These are phyloP conservation scores for Drepana falcataria DNA, from an alignment of 2,888 invertebrate genomes.

Conservation along the genomic window DNA sequence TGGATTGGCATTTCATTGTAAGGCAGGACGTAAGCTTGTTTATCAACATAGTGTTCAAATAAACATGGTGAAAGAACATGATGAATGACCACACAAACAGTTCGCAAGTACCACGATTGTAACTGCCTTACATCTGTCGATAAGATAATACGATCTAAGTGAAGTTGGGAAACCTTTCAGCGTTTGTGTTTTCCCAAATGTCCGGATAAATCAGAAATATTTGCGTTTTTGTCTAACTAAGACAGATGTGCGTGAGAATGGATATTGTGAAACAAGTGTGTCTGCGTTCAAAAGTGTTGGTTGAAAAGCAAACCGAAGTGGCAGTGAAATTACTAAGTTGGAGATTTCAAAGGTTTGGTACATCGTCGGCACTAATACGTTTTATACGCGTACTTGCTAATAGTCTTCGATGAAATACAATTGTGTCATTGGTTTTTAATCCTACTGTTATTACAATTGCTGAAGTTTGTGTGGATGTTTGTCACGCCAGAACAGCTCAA, in stretches of 20 bases:
- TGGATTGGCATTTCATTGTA: too few relatives aligned
- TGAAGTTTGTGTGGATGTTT: too few relatives aligned
- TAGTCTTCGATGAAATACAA: too few relatives aligned
- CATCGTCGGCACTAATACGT: too few relatives aligned
- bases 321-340: not conserved
- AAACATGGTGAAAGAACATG: not conserved
- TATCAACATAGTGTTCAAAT: not conserved
- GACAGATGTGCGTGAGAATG: not conserved
- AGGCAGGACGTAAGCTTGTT: too few relatives aligned
- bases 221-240: not conserved
- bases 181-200: not conserved
- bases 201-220: slow-evolving; percentile 1
- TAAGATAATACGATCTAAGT: slow-evolving; percentile 7
- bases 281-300: not conserved
- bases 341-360: not conserved
- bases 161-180: slow-evolving; percentile 3
- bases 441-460: too few relatives aligned
- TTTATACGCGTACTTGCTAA: too few relatives aligned
- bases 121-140: slow-evolving; percentile 2
- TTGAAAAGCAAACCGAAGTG: not conserved
- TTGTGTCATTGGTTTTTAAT: too few relatives aligned
- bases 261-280: not conserved
- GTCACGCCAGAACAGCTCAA: too few relatives aligned
- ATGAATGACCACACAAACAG: not conserved
- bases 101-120: not conserved